Evolutionary conservation across 2,888 invertebrate genomes (phyloP), one percentile per base, ranked within the genome.

Genomic region (Mongoloraphidia duomilia): DNA sequence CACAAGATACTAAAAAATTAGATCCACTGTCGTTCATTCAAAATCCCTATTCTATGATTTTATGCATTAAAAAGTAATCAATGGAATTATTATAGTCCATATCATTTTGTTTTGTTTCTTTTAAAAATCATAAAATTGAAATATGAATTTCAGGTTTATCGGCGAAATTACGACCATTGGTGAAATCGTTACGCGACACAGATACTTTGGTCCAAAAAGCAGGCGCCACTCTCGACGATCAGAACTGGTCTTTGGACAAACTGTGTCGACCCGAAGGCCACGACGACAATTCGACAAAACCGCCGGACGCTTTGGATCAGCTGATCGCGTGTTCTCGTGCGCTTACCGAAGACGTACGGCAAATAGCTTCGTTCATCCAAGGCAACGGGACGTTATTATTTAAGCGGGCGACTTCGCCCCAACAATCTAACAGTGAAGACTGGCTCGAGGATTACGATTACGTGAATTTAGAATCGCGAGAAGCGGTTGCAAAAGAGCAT

Each of bases 371-470:
- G 11, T 89, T 93, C 62, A 91, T 94, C 59, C 91, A 87, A 69
- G 88, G 86, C 51, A 88, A 87, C 64, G 84, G 84, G 40, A 82
- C 84, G 50, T 68, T 84, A 49, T 70, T 88, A 2, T 92, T 82
- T 70, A 89, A 84, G 74, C 75, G 75, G 57, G 69, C 76, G 57
- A 59, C 62, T 60, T 50, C 68, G 57, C 50, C 59, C 35, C 61
- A 59, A 49, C 42, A 46, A 49, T 70, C 59, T 67, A 60, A 62
- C 49, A 68, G 65, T 56, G 74, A 74, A 55, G 82, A 82, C 50
- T 81, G 82, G 76, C 73, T 80, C 17, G 90, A 90, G 61, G 92
- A 93, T 63, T 90, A 91, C 64, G 93, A 93, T 66, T 94, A 94
- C 63, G 91, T 93, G 43, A 84, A 85, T 61, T 72, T 93, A 63